Evolutionary conservation across 2,113 vertebrate species (phyloP).

Genomic region (Proteles cristata): DNA sequence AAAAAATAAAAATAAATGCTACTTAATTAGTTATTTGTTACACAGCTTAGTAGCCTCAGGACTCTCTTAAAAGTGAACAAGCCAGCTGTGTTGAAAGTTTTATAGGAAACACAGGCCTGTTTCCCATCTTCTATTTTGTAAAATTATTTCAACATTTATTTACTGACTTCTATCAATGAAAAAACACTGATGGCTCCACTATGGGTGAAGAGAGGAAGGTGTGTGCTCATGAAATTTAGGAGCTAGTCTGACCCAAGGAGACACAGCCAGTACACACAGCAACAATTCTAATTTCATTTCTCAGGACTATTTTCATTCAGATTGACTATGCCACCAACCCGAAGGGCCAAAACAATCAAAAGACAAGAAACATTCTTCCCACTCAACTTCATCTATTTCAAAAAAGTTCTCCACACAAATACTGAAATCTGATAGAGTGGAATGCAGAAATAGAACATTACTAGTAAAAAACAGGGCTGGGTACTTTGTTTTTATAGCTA

Average conservation of each 20-base stretch:
- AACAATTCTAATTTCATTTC: conserved; percentile 31
- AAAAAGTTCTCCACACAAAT: conserved; percentile 8
- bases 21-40: not conserved
- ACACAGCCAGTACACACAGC: conserved; percentile 38
- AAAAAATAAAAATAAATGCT: not conserved
- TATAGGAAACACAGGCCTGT: not conserved
- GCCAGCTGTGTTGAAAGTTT: not conserved
- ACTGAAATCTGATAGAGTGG: not conserved
- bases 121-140: conserved; percentile 42
- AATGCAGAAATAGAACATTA: not conserved
- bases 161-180: not conserved
- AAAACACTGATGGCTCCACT: conserved; percentile 8
- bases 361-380: conserved; percentile 10
- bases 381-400: not conserved
- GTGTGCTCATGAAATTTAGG: not conserved
- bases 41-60: not conserved
- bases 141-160: conserved; percentile 12
- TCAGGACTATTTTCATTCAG: not conserved
- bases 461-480: not conserved
- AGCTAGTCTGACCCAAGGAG: conserved; percentile 23
- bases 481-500: conserved; percentile 28
- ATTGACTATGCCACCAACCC: not conserved
- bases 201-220: not conserved
- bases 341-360: conserved; percentile 45
- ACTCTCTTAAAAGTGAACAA: conserved; percentile 2